phyloP scores from a whole-genome alignment of 2,888 invertebrate genomes.

The Amaurobius ferox region DNA sequence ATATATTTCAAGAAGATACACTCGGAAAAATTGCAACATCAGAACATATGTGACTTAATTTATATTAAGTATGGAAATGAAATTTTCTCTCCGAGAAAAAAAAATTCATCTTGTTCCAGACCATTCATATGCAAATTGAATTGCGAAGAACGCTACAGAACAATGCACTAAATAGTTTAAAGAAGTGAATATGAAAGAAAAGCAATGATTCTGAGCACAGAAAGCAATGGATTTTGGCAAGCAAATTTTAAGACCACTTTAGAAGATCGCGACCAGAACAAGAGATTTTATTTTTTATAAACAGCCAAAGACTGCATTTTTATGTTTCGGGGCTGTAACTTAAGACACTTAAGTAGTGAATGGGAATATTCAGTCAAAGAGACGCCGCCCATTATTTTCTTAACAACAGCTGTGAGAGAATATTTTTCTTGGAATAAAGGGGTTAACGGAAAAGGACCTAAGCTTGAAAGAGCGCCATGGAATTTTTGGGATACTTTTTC shows the following conservation, averaged over 20 bases:
- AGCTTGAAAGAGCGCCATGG: too few species aligned
- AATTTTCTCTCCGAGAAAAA: too few species aligned
- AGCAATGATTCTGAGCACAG: neutral
- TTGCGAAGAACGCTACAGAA: constrained; percentile 7
- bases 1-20: too few species aligned
- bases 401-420: constrained; percentile 48
- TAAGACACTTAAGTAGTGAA: constrained; percentile 61
- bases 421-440: constrained; percentile 45
- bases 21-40: too few species aligned
- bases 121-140: neutral
- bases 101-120: too few species aligned
- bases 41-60: too few species aligned
- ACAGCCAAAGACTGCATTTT: constrained; percentile 26
- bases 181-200: constrained; percentile 24
- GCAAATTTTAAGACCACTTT: constrained; percentile 47
- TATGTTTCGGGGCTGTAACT: constrained; percentile 31
- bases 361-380: constrained; percentile 41
- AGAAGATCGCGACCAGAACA: constrained; percentile 11
- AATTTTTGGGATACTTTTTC: too few species aligned
- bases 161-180: constrained; percentile 5
- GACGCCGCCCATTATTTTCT: constrained; percentile 40
- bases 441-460: constrained; percentile 27
- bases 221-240: too few species aligned
- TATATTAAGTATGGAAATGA: too few species aligned
- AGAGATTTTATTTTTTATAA: constrained; percentile 33